Evolutionary conservation across 2,888 invertebrate genomes (phyloP), one percentile per base, ranked within the genome.

Genomic region (Ichneumoninae sp.): DNA sequence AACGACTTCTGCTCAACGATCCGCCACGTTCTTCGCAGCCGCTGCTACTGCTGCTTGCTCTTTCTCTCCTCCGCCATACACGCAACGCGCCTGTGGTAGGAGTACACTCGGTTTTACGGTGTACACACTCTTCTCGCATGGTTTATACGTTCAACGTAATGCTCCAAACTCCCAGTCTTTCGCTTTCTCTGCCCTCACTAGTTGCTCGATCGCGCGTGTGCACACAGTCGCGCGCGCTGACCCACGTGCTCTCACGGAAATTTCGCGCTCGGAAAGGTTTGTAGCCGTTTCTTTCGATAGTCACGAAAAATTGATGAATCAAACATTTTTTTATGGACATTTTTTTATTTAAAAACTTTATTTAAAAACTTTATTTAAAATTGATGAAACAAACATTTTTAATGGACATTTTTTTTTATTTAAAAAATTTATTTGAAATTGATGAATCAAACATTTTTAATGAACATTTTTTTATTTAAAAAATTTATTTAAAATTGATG

Each of bases 161-260:
- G 89, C 87, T 78, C 90, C 88, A 86, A 89, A 90, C 90, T 89
- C 89, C 90, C 93, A 93, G 93, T 93, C 93, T 91, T 89, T 91
- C 91, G 90, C 93, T 93, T 93, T 93, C 93, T 90, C 93, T 90
- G 91, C 84, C 89, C 87, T 88, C 86, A 89, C 83, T 86, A 90
- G 88, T 88, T 89, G 77, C 87, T 84, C 88, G 88, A 88, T 89
- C 89, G 84, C 74, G 82, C 81, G 86, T 87, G 81, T 54, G 62
- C 33, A 54, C 68, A 16, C 74, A 19, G 47, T 30, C 71, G 70
- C 77, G 84, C 60, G 57, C 5, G 60, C 6, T n/a, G 80, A 47
- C 65, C 87, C 91, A 90, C 88, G 90, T 90, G 89, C 83, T 87
- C 83, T 87, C 74, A n/a, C 50, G 76, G 50, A 60, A 36, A 71